Evolutionary conservation across 1,140 invertebrate genomes (phyloP).

Genomic region (Heliconius eleuchia): DNA sequence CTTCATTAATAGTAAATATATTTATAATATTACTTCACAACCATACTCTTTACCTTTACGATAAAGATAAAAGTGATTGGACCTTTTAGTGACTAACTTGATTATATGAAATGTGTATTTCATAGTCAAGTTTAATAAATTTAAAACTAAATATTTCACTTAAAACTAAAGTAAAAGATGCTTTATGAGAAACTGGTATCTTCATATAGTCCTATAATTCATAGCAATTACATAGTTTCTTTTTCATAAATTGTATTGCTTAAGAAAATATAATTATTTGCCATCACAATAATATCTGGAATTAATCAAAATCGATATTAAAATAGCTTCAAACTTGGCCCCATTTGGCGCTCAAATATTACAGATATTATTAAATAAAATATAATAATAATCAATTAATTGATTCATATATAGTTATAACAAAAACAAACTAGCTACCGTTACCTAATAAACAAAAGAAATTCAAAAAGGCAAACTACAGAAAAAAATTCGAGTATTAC

Average conservation of each 20-base stretch:
- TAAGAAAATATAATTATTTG: neutral
- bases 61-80: conserved; percentile 37
- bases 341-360: conserved; percentile 15
- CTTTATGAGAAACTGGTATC: neutral
- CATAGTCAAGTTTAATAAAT: conserved; percentile 36
- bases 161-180: neutral
- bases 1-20: neutral
- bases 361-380: conserved; percentile 1
- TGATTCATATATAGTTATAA: neutral
- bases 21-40: conserved; percentile 26
- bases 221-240: neutral
- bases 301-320: neutral
- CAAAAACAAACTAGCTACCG: conserved; percentile 20
- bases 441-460: conserved; percentile 14
- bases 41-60: conserved; percentile 38
- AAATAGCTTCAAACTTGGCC: conserved; percentile 17
- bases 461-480: conserved; percentile 33
- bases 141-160: conserved; percentile 10
- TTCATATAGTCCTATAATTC: neutral
- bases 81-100: conserved; percentile 23
- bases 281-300: neutral
- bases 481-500: conserved; percentile 55
- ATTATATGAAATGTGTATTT: conserved; percentile 36
- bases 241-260: neutral
- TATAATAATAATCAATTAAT: neutral